Evolutionary conservation across 1,140 invertebrate species (phyloP).

Genomic region (Meteorus sp.): DNA sequence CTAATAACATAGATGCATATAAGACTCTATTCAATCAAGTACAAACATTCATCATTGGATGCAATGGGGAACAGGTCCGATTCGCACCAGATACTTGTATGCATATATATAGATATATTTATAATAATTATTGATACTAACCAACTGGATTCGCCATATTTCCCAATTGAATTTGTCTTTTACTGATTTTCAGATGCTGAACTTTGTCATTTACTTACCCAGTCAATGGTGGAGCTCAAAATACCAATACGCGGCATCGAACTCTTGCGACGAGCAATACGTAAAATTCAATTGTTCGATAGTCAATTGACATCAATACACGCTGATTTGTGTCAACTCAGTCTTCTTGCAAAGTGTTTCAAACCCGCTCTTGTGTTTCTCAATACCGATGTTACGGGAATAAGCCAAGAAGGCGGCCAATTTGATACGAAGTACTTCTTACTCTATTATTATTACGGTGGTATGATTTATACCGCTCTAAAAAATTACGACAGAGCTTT

Average conservation of each 20-base stretch:
- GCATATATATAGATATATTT: conserved; percentile 44
- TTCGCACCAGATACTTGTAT: conserved; percentile 84
- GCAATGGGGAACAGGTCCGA: conserved; percentile 86
- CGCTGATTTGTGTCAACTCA: conserved; percentile 90
- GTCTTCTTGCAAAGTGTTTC: conserved; percentile 88
- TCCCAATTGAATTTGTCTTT: background rate
- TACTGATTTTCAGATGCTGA: conserved; percentile 73
- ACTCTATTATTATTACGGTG: conserved; percentile 95
- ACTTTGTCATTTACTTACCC: conserved; percentile 82
- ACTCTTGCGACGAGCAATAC: conserved; percentile 80
- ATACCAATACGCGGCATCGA: conserved; percentile 83
- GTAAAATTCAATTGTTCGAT: conserved; percentile 84
- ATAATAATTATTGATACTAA: too few species aligned
- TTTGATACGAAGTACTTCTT: conserved; percentile 93
- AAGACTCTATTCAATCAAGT: conserved; percentile 67
- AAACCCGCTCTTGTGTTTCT: conserved; percentile 89
- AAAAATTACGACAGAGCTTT: conserved; percentile 91
- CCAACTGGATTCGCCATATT: too few species aligned
- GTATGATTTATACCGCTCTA: conserved; percentile 92
- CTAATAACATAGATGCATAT: conserved; percentile 50
- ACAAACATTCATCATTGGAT: conserved; percentile 81
- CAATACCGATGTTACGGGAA: conserved; percentile 88
- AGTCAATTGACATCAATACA: conserved; percentile 92
- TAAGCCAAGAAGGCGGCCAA: conserved; percentile 79
- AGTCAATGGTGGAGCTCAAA: conserved; percentile 75